Evolutionary conservation across 2,888 invertebrate species (phyloP).

Genomic region (Lucinisca nassula): DNA sequence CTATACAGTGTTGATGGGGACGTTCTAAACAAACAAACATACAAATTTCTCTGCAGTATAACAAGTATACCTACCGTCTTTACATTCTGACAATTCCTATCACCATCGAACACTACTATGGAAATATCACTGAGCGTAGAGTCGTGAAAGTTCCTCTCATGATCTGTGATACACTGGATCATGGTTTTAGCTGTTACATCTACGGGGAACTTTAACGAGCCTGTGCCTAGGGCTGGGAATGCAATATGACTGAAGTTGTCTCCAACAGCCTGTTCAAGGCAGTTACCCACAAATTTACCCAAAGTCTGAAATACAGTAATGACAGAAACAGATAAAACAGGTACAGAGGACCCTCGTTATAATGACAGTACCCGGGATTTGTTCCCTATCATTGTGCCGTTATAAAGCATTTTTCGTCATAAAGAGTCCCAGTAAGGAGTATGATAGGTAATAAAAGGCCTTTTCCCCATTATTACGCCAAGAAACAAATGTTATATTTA

Average conservation of each 20-base stretch:
- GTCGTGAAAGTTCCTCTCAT: conserved; percentile 44
- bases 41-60: no score
- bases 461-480: no score
- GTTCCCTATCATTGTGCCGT: no score
- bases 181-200: conserved; percentile 68
- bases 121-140: conserved; percentile 57
- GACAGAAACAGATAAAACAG: no score
- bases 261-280: conserved; percentile 55
- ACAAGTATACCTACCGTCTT: conserved; percentile 24
- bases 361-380: no score
- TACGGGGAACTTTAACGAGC: conserved; percentile 70
- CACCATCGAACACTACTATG: conserved; percentile 69
- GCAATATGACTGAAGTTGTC: conserved; percentile 61
- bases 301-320: conserved; percentile 42
- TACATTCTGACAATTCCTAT: conserved; percentile 21
- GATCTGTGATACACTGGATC: conserved; percentile 68
- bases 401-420: no score
- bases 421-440: no score
- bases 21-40: no score
- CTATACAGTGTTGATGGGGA: no score
- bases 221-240: conserved; percentile 81
- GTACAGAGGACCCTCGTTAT: no score
- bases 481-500: no score
- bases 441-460: no score
- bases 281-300: conserved; percentile 51